Evolutionary conservation across 2,888 invertebrate genomes (phyloP), one percentile per base, ranked within the genome.

Genomic region (Aspidiotus destructor): DNA sequence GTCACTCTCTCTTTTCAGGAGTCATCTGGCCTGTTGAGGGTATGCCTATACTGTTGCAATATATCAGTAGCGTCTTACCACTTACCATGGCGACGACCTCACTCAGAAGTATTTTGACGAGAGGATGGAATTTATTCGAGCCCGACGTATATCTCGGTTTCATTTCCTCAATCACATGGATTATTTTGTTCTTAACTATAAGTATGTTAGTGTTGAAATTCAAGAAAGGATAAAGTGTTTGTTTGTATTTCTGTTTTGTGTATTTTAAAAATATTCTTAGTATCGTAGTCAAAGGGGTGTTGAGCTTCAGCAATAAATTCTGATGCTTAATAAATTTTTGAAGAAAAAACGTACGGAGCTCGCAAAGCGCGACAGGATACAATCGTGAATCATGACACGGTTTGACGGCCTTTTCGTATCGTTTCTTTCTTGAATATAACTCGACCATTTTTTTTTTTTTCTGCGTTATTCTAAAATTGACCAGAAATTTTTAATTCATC

Each of bases 1-100:
- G 5, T 28, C 5, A 3, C 28, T 28, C 28, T 3, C 28, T 28
- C 28, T 70, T 76, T 76, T 1, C 75, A 83, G 95, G 95, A 69
- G 94, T 95, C 53, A 92, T 96, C 75, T 96, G 96, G 96, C 95
- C 96, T 70, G 87, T 95, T 71, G 93, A 96, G 77, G 93, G 93
- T 69, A 95, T 96, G 92, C 95, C 95, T 2, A 82, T 85, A 74
- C 82, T 88, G 70, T 80, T 96, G 44, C 83, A 88, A 73, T 91
- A 91, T 78, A 84, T 94, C 65, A 88, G 92, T 1, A 83, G 88
- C 60, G 86, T 87, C 74, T 82, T 95, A 63, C 95, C 95, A 0
- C 79, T 94, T 64, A 95, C 95, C 0, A 81, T 92, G 76, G 92
- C 94, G n/a, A 93, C 93, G n/a, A 89, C 92, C 55, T 87, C 93